These are phyloP conservation scores for Lathronympha strigana DNA, from an alignment of 2,888 invertebrate species.

Conservation along the genomic window DNA sequence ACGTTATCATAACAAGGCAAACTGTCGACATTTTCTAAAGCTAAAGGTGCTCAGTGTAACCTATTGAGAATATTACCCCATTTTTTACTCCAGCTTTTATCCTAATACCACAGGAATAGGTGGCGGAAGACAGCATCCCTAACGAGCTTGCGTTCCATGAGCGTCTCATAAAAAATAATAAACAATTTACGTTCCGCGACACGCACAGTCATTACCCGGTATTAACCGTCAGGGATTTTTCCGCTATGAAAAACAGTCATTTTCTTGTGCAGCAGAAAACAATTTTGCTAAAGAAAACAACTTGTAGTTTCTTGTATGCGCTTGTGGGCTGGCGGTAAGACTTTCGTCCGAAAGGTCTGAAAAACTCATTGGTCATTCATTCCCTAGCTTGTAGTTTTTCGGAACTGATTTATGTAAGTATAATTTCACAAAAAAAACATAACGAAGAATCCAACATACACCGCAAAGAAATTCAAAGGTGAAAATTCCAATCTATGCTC, in stretches of 20 bases:
- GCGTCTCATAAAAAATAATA: conserved; percentile 82
- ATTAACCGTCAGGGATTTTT: conserved; percentile 54
- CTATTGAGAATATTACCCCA: conserved; percentile 13
- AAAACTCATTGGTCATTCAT: no score
- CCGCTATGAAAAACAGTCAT: conserved; percentile 41
- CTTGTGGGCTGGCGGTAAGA: no score
- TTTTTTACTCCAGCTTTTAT: conserved; percentile 8
- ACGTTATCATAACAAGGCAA: neutral
- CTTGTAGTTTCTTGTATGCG: no score
- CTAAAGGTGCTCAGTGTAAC: neutral
- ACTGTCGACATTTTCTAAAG: neutral
- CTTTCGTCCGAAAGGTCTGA: no score
- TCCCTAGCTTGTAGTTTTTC: no score
- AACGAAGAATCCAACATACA: no score
- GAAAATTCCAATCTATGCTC: no score
- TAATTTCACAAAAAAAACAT: no score
- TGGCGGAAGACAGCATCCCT: conserved; percentile 45
- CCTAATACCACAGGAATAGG: conserved; percentile 27
- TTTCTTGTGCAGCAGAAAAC: conserved; percentile 43
- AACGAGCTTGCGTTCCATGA: conserved; percentile 67
- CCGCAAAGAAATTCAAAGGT: no score
- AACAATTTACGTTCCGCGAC: conserved; percentile 81
- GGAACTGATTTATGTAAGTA: no score
- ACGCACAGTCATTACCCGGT: conserved; percentile 70
- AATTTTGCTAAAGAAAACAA: no score